Conservation (phyloP, 2,113 vertebrate genomes). For the Xenopus laevis region DNA sequence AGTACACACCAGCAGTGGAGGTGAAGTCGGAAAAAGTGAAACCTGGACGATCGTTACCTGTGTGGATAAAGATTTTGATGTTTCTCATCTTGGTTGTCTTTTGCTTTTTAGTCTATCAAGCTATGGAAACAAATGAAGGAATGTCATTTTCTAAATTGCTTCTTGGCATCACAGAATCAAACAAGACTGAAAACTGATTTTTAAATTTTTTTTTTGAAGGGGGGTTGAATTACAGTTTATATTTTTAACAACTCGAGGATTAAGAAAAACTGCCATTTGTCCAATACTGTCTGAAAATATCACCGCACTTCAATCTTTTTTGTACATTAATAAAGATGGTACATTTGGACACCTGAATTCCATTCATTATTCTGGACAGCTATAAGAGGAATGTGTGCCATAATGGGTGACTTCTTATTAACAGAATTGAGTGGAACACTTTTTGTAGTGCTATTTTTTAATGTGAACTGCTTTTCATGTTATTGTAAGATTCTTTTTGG, state of each 20-base stretch:
- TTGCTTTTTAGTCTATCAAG: slow-evolving; percentile 85
- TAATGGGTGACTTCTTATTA: slow-evolving; percentile 67
- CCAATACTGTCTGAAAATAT: slow-evolving; percentile 62
- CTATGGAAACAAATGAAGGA: slow-evolving; percentile 87
- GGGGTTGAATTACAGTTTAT: slow-evolving; percentile 46
- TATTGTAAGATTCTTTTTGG: slow-evolving; percentile 38
- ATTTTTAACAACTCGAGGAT: slow-evolving; percentile 64
- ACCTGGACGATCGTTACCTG: slow-evolving; percentile 63
- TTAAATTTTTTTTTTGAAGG: slow-evolving; percentile 3
- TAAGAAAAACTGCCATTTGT: slow-evolving; percentile 61
- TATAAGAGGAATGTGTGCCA: slow-evolving; percentile 71
- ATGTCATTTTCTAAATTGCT: slow-evolving; percentile 67
- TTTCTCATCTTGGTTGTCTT: slow-evolving; percentile 70
- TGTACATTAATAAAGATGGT: slow-evolving; percentile 51
- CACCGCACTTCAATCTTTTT: slow-evolving; percentile 62
- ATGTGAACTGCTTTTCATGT: slow-evolving; percentile 69
- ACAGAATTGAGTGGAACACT: slow-evolving; percentile 62
- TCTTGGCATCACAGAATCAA: rapidly evolving
- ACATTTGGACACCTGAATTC: slow-evolving; percentile 60
- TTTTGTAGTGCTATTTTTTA: slow-evolving; percentile 78
- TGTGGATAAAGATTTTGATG: slow-evolving; percentile 88
- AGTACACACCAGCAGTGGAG: slow-evolving; percentile 59
- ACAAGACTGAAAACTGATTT: slow-evolving; percentile 51
- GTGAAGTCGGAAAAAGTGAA: slow-evolving; percentile 63
- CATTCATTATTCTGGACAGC: slow-evolving; percentile 63